Conservation (phyloP, 2,888 invertebrate species). For the Campoplex nolae region DNA sequence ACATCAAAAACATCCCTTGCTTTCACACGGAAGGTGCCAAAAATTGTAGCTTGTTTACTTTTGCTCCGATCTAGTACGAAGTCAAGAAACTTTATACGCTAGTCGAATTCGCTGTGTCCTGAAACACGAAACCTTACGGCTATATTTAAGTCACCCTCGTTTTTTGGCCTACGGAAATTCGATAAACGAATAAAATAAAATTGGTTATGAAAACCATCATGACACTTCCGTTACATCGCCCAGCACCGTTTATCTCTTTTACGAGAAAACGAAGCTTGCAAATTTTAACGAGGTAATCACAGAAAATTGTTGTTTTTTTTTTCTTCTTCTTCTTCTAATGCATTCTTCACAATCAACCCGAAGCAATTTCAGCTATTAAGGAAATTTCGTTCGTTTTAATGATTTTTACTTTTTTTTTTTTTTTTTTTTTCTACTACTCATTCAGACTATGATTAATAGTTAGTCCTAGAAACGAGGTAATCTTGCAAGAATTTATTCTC, state of each 20-base stretch:
- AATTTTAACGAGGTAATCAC: background rate
- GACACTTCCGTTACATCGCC: background rate
- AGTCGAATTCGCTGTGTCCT: background rate
- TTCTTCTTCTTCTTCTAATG: too few relatives aligned
- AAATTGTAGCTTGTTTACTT: background rate
- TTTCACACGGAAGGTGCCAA: constrained; percentile 41
- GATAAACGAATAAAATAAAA: background rate
- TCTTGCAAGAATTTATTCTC: background rate
- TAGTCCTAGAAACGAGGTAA: background rate
- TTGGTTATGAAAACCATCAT: background rate
- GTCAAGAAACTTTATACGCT: background rate
- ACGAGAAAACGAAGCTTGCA: background rate
- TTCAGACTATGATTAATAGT: background rate
- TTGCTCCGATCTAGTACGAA: background rate
- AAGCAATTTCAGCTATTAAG: background rate
- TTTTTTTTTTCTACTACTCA: background rate
- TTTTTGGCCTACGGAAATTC: background rate
- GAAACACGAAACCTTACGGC: background rate
- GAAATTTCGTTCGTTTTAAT: background rate
- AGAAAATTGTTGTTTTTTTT: background rate
- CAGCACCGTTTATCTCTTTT: background rate
- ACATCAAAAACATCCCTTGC: constrained; percentile 45
- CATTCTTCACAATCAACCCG: background rate
- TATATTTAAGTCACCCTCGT: background rate
- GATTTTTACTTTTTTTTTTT: background rate